Percentiles rank a stretch among this genome's conserved stretches.
phyloP scores from a whole-genome alignment of 2,797 vertebrate species.

The Peromyscus eremicus region DNA sequence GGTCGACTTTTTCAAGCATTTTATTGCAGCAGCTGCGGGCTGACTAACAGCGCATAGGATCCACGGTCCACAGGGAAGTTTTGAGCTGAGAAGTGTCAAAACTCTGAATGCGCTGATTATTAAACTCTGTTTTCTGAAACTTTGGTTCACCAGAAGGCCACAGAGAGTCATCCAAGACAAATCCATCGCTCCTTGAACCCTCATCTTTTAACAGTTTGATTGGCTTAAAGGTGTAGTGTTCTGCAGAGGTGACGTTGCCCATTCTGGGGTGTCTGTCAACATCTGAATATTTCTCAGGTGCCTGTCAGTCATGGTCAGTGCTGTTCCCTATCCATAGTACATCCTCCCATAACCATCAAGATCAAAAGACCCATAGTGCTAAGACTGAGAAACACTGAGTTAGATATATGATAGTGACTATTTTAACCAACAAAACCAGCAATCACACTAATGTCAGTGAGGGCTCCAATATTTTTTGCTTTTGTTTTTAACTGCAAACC shows the following conservation, averaged over 20 bases:
- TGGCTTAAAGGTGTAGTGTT: neutral
- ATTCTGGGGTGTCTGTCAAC: neutral
- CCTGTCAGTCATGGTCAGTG: neutral
- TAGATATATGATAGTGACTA: neutral
- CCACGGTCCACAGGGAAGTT: neutral
- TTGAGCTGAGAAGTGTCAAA: neutral
- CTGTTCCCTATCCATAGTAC: no score
- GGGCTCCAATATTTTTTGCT: neutral
- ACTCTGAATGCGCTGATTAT: neutral
- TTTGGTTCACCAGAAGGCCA: neutral
- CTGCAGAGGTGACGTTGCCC: neutral
- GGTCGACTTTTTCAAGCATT: neutral
- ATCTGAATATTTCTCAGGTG: neutral
- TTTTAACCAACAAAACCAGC: neutral
- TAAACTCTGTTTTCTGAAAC: neutral
- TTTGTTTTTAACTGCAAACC: conserved; percentile 36
- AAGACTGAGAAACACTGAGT: neutral
- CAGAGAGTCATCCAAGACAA: neutral
- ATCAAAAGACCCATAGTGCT: neutral
- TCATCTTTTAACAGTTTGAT: neutral
- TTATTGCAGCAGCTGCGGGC: neutral
- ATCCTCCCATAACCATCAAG: neutral
- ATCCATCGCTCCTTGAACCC: neutral
- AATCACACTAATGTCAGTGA: neutral
- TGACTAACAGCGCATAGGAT: neutral